Evolutionary conservation across 2,888 invertebrate genomes (phyloP).

Genomic region (Punctoribates punctum): DNA sequence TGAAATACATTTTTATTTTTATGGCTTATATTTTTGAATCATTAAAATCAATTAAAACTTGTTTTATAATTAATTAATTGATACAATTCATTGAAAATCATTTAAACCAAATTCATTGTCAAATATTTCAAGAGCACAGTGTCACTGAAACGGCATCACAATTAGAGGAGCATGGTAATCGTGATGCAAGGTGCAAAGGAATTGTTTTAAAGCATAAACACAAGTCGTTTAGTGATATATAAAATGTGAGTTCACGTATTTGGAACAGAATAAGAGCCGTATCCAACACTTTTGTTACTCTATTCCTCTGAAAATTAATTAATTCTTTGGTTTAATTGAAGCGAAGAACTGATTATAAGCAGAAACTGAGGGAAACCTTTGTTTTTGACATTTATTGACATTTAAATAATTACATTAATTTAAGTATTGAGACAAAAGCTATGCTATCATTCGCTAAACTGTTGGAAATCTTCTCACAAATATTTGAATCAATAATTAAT

Average conservation of each 20-base stretch:
- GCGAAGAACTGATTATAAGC: neutral
- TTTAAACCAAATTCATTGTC: too few species aligned
- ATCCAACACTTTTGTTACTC: constrained; percentile 11
- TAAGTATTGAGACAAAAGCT: neutral
- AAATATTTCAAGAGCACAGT: too few species aligned
- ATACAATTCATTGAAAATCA: too few species aligned
- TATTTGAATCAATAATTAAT: neutral
- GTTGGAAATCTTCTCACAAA: too few species aligned
- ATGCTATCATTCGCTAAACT: too few species aligned
- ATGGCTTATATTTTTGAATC: too few species aligned
- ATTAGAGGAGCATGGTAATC: too few species aligned
- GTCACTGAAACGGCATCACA: too few species aligned
- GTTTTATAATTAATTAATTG: too few species aligned
- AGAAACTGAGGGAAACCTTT: neutral
- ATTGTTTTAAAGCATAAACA: neutral
- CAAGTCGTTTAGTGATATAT: neutral
- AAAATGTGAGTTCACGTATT: constrained; percentile 26
- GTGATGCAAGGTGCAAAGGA: too few species aligned
- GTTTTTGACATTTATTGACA: neutral
- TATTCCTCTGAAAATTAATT: neutral
- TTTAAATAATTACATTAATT: neutral
- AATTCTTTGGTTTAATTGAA: neutral
- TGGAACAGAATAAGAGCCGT: neutral
- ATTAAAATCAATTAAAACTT: too few species aligned
- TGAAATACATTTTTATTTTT: too few species aligned